These are phyloP conservation scores for Sminthopsis crassicaudata DNA, from an alignment of 2,113 vertebrate species.

Conservation along the genomic window DNA sequence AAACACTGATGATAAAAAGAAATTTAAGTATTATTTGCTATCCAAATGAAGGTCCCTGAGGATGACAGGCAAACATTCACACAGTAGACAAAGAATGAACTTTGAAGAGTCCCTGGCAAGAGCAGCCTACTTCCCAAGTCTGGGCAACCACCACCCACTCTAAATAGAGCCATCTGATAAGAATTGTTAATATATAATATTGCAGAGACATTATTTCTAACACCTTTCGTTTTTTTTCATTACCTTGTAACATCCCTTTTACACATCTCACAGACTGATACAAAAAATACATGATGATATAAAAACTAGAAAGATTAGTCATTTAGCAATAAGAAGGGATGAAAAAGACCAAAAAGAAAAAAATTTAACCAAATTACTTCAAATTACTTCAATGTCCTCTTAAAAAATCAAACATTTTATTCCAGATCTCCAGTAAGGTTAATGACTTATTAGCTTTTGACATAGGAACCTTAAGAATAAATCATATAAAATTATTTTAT, in stretches of 20 bases:
- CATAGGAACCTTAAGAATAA: background rate
- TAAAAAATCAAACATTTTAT: background rate
- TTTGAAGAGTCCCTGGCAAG: background rate
- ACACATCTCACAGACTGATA: background rate
- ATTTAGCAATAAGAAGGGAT: background rate
- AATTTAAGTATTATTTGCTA: background rate
- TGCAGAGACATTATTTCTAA: background rate
- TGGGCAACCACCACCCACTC: background rate
- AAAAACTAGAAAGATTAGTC: background rate
- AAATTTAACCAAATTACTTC: background rate
- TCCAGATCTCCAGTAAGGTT: background rate
- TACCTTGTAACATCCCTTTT: background rate
- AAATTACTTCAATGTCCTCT: background rate
- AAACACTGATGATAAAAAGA: background rate
- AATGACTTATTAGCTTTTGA: background rate
- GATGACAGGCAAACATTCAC: background rate
- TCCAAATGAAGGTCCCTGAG: background rate
- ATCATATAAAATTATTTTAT: background rate
- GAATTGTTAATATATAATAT: background rate
- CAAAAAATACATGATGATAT: background rate
- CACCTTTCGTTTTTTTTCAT: background rate
- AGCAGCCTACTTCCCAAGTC: background rate
- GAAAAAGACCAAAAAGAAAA: background rate
- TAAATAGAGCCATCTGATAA: background rate
- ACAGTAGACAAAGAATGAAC: background rate